These are phyloP conservation scores for Sus cebifrons DNA, from an alignment of 2,797 vertebrate genomes.

Conservation along the genomic window DNA sequence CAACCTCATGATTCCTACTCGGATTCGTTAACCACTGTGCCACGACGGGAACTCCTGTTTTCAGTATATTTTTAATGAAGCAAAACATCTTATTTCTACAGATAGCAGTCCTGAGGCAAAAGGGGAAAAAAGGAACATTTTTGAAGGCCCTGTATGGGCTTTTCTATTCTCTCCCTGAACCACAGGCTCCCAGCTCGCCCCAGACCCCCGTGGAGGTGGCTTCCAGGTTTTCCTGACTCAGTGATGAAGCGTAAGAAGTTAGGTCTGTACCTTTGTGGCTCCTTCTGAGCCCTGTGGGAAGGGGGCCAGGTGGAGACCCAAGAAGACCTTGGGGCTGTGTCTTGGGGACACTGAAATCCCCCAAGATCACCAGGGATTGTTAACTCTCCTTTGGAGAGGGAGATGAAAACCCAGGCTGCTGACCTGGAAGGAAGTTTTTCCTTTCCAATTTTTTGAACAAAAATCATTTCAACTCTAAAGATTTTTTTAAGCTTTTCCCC, in stretches of 20 bases:
- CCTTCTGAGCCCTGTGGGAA: background rate
- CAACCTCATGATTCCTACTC: too few relatives aligned
- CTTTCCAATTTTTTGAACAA: constrained; percentile 20
- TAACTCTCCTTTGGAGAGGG: background rate
- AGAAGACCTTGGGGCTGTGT: background rate
- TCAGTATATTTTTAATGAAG: constrained; percentile 33
- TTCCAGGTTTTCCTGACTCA: background rate
- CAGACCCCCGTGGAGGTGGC: accelerated
- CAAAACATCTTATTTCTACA: background rate
- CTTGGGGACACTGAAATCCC: background rate
- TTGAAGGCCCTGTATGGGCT: background rate
- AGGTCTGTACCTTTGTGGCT: background rate
- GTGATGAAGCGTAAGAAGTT: background rate
- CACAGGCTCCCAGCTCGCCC: background rate
- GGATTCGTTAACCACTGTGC: too few relatives aligned
- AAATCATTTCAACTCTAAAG: constrained; percentile 30
- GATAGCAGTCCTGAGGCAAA: constrained; percentile 38
- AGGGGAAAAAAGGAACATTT: background rate
- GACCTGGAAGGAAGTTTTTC: background rate
- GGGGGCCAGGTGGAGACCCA: background rate
- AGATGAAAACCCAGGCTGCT: constrained; percentile 62
- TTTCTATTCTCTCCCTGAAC: background rate
- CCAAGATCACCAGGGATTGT: background rate
- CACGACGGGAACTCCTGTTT: too few relatives aligned
- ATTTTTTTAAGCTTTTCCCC: background rate